A percentile compares a stretch with the other conserved stretches of the same genome.
Evolutionary conservation across 1,140 invertebrate species (phyloP).

Genomic region (Drosophila nigromelanica): DNA sequence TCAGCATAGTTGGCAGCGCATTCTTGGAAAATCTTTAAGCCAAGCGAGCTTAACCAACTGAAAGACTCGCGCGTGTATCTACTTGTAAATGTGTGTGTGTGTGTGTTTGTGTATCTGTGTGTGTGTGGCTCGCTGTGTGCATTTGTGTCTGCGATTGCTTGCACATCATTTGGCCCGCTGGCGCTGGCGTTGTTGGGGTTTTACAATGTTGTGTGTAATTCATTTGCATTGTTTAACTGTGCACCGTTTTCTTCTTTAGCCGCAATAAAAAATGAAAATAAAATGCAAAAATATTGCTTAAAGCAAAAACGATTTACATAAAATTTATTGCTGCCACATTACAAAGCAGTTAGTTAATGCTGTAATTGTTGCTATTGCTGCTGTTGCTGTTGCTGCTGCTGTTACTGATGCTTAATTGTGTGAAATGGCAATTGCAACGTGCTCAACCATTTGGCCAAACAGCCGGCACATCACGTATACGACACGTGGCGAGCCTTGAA

Average conservation of each 20-base stretch:
- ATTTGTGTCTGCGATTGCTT: slow-evolving; percentile 51
- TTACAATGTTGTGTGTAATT: slow-evolving; percentile 59
- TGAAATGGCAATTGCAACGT: slow-evolving; percentile 61
- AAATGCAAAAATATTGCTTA: slow-evolving; percentile 33
- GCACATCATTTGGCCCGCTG: slow-evolving; percentile 67
- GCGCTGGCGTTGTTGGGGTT: slow-evolving; percentile 18
- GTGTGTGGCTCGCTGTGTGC: slow-evolving; percentile 15
- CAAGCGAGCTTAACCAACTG: neutral
- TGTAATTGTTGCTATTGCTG: slow-evolving; percentile 39
- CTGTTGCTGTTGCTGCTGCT: slow-evolving; percentile 13
- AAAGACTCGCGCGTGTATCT: slow-evolving; percentile 5
- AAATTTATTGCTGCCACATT: slow-evolving; percentile 82
- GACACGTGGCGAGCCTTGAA: slow-evolving; percentile 78
- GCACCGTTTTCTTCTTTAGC: slow-evolving; percentile 69
- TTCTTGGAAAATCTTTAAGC: slow-evolving; percentile 70
- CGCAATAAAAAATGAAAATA: slow-evolving; percentile 29
- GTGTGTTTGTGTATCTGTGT: slow-evolving; percentile 17
- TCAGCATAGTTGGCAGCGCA: slow-evolving; percentile 37
- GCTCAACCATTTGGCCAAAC: slow-evolving; percentile 44
- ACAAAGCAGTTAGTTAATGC: slow-evolving; percentile 77
- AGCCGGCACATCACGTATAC: slow-evolving; percentile 72
- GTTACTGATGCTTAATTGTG: slow-evolving; percentile 69
- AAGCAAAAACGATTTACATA: slow-evolving; percentile 75
- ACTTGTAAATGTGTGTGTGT: slow-evolving; percentile 12
- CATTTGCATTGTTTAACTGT: slow-evolving; percentile 78